Conservation (phyloP, 2,797 vertebrate species). For the Menidia menidia region DNA sequence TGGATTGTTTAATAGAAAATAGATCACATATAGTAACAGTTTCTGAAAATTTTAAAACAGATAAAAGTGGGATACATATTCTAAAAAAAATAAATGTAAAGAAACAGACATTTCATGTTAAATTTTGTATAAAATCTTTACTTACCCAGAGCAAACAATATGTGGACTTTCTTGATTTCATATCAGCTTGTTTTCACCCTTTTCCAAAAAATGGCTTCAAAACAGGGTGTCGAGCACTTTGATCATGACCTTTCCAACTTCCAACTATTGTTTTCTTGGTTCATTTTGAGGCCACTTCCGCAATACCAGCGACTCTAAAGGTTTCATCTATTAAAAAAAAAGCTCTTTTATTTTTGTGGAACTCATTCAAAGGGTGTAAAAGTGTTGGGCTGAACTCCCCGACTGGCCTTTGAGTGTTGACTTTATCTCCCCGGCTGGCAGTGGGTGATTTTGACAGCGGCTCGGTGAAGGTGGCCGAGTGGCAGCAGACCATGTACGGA, state of each 20-base stretch:
- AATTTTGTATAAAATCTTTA: too few relatives aligned
- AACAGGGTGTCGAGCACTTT: neutral
- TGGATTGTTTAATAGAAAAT: too few relatives aligned
- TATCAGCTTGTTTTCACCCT: too few relatives aligned
- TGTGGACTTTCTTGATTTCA: neutral
- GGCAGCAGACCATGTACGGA: slow-evolving; percentile 72
- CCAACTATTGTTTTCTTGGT: slow-evolving; percentile 50
- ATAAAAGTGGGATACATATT: too few relatives aligned
- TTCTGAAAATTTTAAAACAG: too few relatives aligned
- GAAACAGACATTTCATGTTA: too few relatives aligned
- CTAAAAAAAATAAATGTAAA: too few relatives aligned
- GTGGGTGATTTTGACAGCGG: slow-evolving; percentile 68
- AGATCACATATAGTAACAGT: too few relatives aligned
- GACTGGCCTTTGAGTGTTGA: neutral
- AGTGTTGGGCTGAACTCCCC: neutral
- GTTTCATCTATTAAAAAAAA: neutral
- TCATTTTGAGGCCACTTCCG: slow-evolving; percentile 32
- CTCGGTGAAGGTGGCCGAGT: slow-evolving; percentile 72
- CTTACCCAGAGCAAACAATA: too few relatives aligned
- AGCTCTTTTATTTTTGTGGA: neutral
- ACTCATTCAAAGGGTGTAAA: neutral
- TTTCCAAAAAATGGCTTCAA: neutral
- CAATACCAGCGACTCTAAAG: slow-evolving; percentile 3
- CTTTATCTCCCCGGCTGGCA: slow-evolving; percentile 31
- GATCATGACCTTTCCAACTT: slow-evolving; percentile 38